These are phyloP conservation scores for Drosophila kokeensis DNA, from an alignment of 2,888 invertebrate genomes.

Conservation along the genomic window DNA sequence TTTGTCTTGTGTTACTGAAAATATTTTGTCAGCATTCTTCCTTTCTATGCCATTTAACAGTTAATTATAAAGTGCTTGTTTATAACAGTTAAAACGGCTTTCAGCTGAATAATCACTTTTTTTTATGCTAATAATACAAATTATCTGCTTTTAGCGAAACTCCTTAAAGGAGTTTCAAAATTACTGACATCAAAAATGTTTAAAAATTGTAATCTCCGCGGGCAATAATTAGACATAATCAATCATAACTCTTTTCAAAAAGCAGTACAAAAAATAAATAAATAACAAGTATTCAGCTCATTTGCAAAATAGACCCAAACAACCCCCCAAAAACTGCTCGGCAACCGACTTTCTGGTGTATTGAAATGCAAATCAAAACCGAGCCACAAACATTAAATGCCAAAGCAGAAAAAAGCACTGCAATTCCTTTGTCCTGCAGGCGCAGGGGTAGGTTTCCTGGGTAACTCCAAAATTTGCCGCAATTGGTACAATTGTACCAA, in stretches of 20 bases:
- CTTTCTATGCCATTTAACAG: neutral
- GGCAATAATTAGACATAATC: neutral
- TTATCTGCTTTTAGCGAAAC: neutral
- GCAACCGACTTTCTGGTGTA: conserved; percentile 38
- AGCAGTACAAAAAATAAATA: neutral
- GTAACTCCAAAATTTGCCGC: conserved; percentile 37
- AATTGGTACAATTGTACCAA: conserved; percentile 43
- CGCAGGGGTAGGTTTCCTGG: conserved; percentile 31
- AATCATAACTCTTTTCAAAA: neutral
- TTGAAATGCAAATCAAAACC: conserved; percentile 55
- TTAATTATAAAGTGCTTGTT: neutral
- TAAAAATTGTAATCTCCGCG: neutral
- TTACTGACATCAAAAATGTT: neutral
- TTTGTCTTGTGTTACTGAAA: conserved; percentile 2
- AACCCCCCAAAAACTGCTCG: conserved; percentile 39
- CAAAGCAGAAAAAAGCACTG: conserved; percentile 37
- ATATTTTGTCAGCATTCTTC: conserved; percentile 2
- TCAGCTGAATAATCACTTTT: neutral
- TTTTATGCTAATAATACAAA: neutral
- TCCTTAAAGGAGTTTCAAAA: neutral
- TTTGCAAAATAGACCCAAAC: conserved; percentile 1
- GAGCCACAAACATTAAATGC: conserved; percentile 40
- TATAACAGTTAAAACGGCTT: neutral
- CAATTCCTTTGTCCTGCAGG: conserved; percentile 29
- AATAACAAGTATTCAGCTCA: neutral